Evolutionary conservation across 1,140 invertebrate species (phyloP).

Genomic region (Mya arenaria): DNA sequence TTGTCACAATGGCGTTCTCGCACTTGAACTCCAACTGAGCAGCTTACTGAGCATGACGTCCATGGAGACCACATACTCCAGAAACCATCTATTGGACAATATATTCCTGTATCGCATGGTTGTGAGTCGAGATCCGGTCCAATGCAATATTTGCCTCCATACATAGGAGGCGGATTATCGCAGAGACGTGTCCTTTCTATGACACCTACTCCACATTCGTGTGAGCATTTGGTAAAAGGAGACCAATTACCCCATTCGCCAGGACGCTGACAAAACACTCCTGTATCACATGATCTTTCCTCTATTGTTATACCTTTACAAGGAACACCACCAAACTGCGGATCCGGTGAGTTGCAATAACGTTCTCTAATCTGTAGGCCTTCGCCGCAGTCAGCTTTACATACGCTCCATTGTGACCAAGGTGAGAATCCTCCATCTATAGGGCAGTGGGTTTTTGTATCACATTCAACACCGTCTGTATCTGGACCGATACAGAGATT

Average conservation of each 20-base stretch:
- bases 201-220: conserved; percentile 66
- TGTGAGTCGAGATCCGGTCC: conserved; percentile 49
- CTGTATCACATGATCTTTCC: conserved; percentile 46
- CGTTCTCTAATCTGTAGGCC: conserved; percentile 78
- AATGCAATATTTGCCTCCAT: conserved; percentile 60
- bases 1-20: conserved; percentile 63
- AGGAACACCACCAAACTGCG: conserved; percentile 84
- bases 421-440: conserved; percentile 56
- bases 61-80: conserved; percentile 59
- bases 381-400: conserved; percentile 53
- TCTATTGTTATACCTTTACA: conserved; percentile 83
- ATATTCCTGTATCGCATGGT: conserved; percentile 55
- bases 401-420: conserved; percentile 55
- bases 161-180: conserved; percentile 62
- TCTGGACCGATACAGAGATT: conserved; percentile 62
- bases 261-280: conserved; percentile 77
- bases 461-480: conserved; percentile 59
- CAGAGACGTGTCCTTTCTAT: conserved; percentile 65
- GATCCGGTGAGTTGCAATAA: conserved; percentile 85
- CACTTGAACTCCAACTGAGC: conserved; percentile 57
- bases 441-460: conserved; percentile 35
- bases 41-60: conserved; percentile 50
- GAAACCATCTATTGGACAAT: conserved; percentile 53
- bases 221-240: conserved; percentile 68
- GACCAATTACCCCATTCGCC: conserved; percentile 72